A percentile compares a stretch with the other conserved stretches of the same genome.
These are phyloP conservation scores for Cygnus buccinator DNA, from an alignment of 2,113 vertebrate species.

Conservation along the genomic window DNA sequence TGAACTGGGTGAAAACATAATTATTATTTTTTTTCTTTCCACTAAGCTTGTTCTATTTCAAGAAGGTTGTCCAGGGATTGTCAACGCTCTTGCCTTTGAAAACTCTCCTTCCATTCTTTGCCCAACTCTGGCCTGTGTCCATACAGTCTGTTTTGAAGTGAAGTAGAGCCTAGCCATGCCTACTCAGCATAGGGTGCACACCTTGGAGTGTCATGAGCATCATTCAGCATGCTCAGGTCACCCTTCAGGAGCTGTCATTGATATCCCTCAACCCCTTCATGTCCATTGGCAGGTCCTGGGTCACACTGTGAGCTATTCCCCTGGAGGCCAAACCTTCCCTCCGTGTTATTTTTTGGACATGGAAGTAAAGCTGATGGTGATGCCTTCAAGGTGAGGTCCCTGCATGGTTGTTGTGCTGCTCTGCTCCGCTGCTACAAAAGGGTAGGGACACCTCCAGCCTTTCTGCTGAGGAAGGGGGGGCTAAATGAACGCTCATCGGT, in stretches of 20 bases:
- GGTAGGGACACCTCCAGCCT: not conserved
- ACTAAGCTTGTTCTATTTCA: not conserved
- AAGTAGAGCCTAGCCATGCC: rapidly evolving
- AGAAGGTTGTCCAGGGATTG: not conserved
- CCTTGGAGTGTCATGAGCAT: not conserved
- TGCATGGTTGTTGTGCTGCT: not conserved
- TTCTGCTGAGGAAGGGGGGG: not conserved
- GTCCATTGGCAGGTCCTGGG: not conserved
- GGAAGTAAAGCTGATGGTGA: not conserved
- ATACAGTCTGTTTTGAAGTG: not conserved
- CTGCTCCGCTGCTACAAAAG: rapidly evolving
- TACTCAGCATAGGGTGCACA: not conserved
- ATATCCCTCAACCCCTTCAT: not conserved
- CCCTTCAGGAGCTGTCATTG: rapidly evolving
- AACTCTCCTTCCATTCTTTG: not conserved
- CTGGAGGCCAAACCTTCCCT: not conserved
- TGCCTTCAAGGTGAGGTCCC: not conserved
- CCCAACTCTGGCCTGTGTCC: not conserved
- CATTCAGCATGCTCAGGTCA: not conserved
- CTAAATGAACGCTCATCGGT: not conserved
- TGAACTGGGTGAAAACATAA: not conserved
- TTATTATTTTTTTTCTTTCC: too few species aligned
- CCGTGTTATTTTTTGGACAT: not conserved
- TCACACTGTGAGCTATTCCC: not conserved
- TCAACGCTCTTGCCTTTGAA: not conserved